Evolutionary conservation across 2,888 invertebrate species (phyloP).

Genomic region (Epirrhoe alternata): DNA sequence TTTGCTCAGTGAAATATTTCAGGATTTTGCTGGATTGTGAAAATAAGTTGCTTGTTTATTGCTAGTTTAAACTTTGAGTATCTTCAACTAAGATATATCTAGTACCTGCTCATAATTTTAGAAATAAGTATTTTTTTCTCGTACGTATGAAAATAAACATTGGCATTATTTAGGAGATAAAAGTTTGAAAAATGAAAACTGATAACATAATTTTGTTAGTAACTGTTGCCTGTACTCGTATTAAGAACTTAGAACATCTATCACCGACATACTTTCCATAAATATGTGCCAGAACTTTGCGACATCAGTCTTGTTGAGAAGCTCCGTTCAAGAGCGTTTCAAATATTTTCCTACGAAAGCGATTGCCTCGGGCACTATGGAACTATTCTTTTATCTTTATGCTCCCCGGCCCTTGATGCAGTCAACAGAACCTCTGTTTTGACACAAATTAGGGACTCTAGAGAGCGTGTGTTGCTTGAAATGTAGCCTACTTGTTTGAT

Average conservation of each 20-base stretch:
- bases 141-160: too few species aligned
- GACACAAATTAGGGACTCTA: conserved; percentile 12
- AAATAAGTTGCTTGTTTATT: neutral
- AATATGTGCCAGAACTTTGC: conserved; percentile 18
- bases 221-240: neutral
- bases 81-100: too few species aligned
- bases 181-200: too few species aligned
- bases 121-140: too few species aligned
- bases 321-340: conserved; percentile 34
- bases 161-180: too few species aligned
- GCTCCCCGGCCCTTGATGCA: conserved; percentile 25
- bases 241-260: neutral
- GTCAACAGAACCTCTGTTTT: conserved; percentile 15
- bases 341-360: conserved; percentile 38
- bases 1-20: neutral
- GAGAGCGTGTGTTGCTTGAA: neutral
- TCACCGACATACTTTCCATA: conserved; percentile 14
- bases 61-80: neutral
- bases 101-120: too few species aligned
- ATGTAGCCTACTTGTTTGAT: neutral
- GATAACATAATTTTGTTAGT: too few species aligned
- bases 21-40: conserved; percentile 2
- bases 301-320: conserved; percentile 30
- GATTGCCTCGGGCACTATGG: conserved; percentile 16
- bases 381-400: conserved; percentile 32